These are phyloP conservation scores for Cerastis rubricosa DNA, from an alignment of 2,888 invertebrate species.

Conservation along the genomic window DNA sequence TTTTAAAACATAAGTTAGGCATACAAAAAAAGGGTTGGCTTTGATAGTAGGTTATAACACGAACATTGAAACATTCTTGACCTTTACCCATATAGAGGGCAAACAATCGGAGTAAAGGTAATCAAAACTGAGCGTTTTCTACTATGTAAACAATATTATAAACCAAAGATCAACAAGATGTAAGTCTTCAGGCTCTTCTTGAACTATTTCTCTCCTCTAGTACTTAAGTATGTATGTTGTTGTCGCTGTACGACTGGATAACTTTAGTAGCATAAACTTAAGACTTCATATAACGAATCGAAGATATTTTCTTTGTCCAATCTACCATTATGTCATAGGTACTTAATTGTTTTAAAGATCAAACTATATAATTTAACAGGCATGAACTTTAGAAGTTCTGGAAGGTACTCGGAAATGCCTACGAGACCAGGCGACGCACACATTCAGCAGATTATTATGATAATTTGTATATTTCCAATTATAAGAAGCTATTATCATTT, in stretches of 20 bases:
- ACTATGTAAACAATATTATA: conserved; percentile 37
- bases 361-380: conserved; percentile 2
- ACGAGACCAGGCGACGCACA: conserved; percentile 69
- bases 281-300: neutral
- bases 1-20: conserved; percentile 1
- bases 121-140: conserved; percentile 35
- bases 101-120: conserved; percentile 31
- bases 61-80: conserved; percentile 23
- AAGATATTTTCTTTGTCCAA: neutral
- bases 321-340: neutral
- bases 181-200: conserved; percentile 1
- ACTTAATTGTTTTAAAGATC: conserved; percentile 4
- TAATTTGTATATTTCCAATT: conserved; percentile 70
- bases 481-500: conserved; percentile 58
- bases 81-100: conserved; percentile 18
- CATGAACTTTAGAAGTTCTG: conserved; percentile 28
- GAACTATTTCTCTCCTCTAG: conserved; percentile 4
- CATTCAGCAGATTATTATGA: conserved; percentile 69
- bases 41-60: conserved; percentile 1
- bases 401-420: conserved; percentile 31
- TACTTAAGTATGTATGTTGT: neutral
- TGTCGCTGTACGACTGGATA: neutral
- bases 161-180: conserved; percentile 31
- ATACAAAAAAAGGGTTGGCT: conserved; percentile 16
- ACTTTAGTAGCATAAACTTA: neutral